phyloP scores from a whole-genome alignment of 2,888 invertebrate species.

The Nudaria mundana region DNA sequence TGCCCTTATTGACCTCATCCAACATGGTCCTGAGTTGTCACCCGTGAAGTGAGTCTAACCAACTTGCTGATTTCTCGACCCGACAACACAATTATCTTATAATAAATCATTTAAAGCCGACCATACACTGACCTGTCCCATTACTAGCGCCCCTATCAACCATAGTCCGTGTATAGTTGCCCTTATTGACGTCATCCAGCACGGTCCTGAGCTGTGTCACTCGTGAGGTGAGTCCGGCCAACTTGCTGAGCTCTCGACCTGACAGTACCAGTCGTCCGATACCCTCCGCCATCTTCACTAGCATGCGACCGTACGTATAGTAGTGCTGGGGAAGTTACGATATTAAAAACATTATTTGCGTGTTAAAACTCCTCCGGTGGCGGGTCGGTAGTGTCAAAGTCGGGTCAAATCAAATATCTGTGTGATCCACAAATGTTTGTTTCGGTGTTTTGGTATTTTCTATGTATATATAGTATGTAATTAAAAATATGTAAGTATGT shows the following conservation, averaged over 20 bases:
- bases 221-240: constrained; percentile 96
- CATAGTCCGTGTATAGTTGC: constrained; percentile 85
- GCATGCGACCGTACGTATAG: constrained; percentile 98
- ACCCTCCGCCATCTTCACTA: constrained; percentile 97
- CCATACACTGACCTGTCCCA: constrained; percentile 39
- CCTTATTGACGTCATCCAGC: constrained; percentile 89
- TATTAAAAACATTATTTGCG: no score
- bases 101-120: no score
- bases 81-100: no score
- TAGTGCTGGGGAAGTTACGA: constrained; percentile 84
- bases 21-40: constrained; percentile 94
- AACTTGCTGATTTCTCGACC: constrained; percentile 96
- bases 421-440: no score
- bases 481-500: no score
- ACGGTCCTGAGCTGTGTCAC: constrained; percentile 94
- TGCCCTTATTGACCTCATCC: constrained; percentile 89
- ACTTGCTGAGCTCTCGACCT: constrained; percentile 95
- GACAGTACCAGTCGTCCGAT: constrained; percentile 97
- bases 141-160: constrained; percentile 51
- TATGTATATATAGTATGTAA: no score
- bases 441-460: no score
- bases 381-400: no score
- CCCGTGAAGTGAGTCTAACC: constrained; percentile 96
- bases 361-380: no score
- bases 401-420: no score